phyloP scores from a whole-genome alignment of 2,888 invertebrate genomes.

The Watsonalla cultraria region DNA sequence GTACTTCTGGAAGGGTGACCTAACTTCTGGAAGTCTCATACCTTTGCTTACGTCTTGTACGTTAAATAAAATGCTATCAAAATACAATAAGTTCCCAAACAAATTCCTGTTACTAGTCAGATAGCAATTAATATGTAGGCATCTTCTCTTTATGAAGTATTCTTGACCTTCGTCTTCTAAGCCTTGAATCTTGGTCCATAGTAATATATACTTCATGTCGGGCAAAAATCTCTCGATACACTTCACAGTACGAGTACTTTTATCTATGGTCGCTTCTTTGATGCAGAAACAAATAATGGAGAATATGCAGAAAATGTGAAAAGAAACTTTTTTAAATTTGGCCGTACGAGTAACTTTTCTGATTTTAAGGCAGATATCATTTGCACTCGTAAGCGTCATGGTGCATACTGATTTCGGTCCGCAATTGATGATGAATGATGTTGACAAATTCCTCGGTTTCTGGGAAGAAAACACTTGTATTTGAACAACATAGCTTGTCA shows the following conservation, averaged over 20 bases:
- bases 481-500: background rate
- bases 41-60: conserved; percentile 36
- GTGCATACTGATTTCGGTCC: background rate
- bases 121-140: conserved; percentile 49
- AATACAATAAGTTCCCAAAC: conserved; percentile 45
- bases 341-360: conserved; percentile 25
- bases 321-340: conserved; percentile 22
- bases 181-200: conserved; percentile 48
- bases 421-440: background rate
- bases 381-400: background rate
- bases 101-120: conserved; percentile 47
- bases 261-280: conserved; percentile 16
- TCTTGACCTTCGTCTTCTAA: conserved; percentile 38
- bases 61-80: conserved; percentile 58
- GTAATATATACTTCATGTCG: conserved; percentile 52
- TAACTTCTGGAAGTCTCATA: conserved; percentile 27
- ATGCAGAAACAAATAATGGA: conserved; percentile 19
- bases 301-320: conserved; percentile 23
- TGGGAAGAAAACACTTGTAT: background rate
- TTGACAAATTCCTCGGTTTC: background rate
- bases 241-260: conserved; percentile 7
- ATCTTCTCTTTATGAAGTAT: conserved; percentile 36
- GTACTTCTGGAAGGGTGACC: conserved; percentile 51
- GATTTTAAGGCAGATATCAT: background rate
- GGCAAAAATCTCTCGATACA: conserved; percentile 39